Evolutionary conservation across 2,797 vertebrate species (phyloP).

Genomic region (Caiman crocodilus): DNA sequence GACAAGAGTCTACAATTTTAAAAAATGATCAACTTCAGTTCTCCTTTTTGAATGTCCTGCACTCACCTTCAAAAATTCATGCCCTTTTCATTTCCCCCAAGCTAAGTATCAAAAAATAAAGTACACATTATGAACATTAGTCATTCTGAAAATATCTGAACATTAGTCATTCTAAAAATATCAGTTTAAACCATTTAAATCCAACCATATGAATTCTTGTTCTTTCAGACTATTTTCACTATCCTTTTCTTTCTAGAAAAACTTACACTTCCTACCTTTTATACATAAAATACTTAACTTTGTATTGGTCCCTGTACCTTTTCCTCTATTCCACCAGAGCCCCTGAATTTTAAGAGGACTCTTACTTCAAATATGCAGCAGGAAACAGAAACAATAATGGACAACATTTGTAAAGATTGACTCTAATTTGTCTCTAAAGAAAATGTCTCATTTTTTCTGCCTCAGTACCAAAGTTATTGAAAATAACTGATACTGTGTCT

Average conservation of each 20-base stretch:
- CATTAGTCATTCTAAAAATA: background rate
- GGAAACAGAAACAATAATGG: background rate
- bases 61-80: background rate
- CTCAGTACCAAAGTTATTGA: background rate
- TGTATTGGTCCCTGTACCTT: background rate
- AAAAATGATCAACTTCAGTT: background rate
- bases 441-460: background rate
- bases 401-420: background rate
- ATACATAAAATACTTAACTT: background rate
- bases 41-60: background rate
- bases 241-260: background rate
- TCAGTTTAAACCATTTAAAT: background rate
- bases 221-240: background rate
- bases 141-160: background rate
- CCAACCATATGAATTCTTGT: background rate
- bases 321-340: background rate
- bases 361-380: background rate
- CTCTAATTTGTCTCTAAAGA: background rate
- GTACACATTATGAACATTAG: background rate
- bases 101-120: background rate
- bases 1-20: background rate
- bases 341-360: background rate
- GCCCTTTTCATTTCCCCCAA: background rate
- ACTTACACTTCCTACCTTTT: background rate
- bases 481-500: background rate